Evolutionary conservation across 2,797 vertebrate species (phyloP).

Genomic region (Hypotaenidia philippensis): DNA sequence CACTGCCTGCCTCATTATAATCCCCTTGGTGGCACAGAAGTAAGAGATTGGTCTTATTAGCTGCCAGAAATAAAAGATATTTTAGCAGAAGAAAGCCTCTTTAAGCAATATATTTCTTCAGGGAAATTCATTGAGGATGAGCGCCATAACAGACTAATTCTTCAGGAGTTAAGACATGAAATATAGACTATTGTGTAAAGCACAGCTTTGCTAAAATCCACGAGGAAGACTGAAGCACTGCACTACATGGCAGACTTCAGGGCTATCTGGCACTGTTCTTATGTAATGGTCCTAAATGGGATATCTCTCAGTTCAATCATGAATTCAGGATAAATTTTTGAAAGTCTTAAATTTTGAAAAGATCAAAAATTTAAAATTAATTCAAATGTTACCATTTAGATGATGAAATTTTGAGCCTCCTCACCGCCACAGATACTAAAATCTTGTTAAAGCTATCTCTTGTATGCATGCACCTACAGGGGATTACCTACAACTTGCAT

Average conservation of each 20-base stretch:
- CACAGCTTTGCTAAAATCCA: background rate
- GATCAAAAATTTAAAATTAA: background rate
- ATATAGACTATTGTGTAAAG: background rate
- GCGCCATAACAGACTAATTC: background rate
- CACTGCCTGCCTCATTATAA: background rate
- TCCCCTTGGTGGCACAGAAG: background rate
- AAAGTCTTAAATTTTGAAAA: background rate
- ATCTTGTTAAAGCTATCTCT: background rate
- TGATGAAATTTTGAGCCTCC: background rate
- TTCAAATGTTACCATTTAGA: background rate
- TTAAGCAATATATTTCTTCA: conserved; percentile 18
- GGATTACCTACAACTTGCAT: background rate
- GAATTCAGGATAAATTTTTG: background rate
- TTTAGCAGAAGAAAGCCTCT: conserved; percentile 23
- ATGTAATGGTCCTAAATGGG: background rate
- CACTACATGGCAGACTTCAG: background rate
- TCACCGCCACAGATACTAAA: background rate
- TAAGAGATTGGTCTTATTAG: background rate
- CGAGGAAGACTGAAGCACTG: background rate
- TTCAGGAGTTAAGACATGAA: background rate
- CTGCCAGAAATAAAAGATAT: conserved; percentile 16
- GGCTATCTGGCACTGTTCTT: background rate
- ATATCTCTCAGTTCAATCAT: background rate
- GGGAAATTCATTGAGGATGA: background rate
- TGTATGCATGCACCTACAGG: background rate